Conservation (phyloP, 2,888 invertebrate species). For the Smittia aterrima region DNA sequence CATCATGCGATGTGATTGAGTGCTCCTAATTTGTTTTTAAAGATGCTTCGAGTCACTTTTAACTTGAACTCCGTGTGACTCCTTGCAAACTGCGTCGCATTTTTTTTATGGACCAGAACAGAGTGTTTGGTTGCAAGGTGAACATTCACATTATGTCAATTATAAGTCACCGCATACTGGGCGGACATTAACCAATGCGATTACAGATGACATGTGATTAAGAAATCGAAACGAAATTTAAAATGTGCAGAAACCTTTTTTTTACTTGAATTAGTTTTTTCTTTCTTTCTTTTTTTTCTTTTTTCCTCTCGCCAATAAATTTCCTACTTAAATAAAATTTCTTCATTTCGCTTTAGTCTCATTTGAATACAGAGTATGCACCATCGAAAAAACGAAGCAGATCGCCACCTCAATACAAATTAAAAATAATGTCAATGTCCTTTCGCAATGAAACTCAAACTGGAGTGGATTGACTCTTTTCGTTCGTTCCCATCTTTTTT, state of each 20-base stretch:
- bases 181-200: not conserved
- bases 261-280: not conserved
- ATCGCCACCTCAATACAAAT: not conserved
- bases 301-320: not conserved
- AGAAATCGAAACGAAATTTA: not conserved
- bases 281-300: not conserved
- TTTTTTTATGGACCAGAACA: not conserved
- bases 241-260: not conserved
- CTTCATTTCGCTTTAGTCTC: not conserved
- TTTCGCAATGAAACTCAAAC: not conserved
- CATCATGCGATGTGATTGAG: too few relatives aligned
- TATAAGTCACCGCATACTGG: not conserved
- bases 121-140: not conserved
- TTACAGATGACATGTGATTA: not conserved
- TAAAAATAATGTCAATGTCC: conserved; percentile 2
- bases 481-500: not conserved
- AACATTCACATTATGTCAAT: conserved; percentile 2
- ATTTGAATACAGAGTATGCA: not conserved
- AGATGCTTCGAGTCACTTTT: too few relatives aligned
- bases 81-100: too few relatives aligned
- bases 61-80: too few relatives aligned
- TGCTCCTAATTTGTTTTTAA: too few relatives aligned
- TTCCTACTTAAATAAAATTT: not conserved
- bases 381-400: not conserved
- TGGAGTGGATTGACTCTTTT: not conserved